Evolutionary conservation across 2,113 vertebrate species (phyloP).

Genomic region (Pampusana beccarii): DNA sequence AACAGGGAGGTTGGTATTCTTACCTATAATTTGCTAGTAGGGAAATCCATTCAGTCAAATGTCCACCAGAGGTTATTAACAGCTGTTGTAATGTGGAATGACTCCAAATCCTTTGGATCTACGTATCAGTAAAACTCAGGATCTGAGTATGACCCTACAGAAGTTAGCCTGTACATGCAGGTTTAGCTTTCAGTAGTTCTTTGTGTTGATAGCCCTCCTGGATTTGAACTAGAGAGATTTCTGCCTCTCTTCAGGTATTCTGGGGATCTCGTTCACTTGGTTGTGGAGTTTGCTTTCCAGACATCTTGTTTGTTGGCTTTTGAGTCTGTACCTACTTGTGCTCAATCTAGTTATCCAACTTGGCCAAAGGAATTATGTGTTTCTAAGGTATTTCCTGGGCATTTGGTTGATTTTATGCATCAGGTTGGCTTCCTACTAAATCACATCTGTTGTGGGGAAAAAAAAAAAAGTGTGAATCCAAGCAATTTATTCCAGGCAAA

Average conservation of each 20-base stretch:
- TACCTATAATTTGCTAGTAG: background rate
- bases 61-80: background rate
- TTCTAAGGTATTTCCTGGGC: slow-evolving; percentile 35
- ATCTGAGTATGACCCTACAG: background rate
- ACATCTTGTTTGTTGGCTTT: background rate
- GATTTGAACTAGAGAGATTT: background rate
- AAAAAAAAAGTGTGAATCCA: background rate
- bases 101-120: background rate
- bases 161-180: background rate
- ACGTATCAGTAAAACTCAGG: background rate
- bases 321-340: background rate
- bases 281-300: background rate
- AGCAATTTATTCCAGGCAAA: slow-evolving; percentile 6
- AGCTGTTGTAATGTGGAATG: background rate
- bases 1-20: background rate
- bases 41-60: background rate
- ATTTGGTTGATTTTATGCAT: slow-evolving; percentile 33
- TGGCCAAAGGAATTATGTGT: background rate
- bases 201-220: background rate
- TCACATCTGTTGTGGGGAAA: background rate
- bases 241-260: background rate
- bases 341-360: background rate
- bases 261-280: background rate
- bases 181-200: background rate
- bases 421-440: slow-evolving; percentile 14